Conservation (phyloP, 2,888 invertebrate species). For the Athetis lepigone region DNA sequence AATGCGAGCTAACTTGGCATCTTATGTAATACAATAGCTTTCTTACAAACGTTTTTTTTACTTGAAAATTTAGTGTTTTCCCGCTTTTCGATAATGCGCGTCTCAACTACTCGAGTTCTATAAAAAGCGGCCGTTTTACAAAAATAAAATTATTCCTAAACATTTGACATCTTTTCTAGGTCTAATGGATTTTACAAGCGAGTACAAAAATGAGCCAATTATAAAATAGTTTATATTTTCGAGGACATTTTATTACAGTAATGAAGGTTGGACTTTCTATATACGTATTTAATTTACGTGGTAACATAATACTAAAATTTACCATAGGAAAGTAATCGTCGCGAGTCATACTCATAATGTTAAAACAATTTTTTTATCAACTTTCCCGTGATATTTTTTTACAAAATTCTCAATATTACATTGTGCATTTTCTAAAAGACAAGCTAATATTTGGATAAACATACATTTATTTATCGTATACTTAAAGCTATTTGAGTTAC, state of each 20-base stretch:
- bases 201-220: constrained; percentile 62
- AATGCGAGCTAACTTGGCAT: constrained; percentile 88
- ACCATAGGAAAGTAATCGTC: constrained; percentile 45
- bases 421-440: constrained; percentile 58
- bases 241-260: constrained; percentile 46
- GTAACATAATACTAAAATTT: constrained; percentile 46
- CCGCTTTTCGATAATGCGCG: constrained; percentile 78
- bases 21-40: constrained; percentile 81
- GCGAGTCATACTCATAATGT: constrained; percentile 40
- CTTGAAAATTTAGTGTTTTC: constrained; percentile 61
- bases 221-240: constrained; percentile 61
- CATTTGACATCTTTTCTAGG: constrained; percentile 33
- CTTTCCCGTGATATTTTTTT: constrained; percentile 50
- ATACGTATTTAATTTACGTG: constrained; percentile 57
- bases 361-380: constrained; percentile 19
- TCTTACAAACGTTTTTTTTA: constrained; percentile 61
- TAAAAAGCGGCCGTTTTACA: constrained; percentile 56
- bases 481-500: constrained; percentile 64
- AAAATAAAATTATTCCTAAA: constrained; percentile 64
- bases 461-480: constrained; percentile 48
- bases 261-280: constrained; percentile 56
- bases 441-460: constrained; percentile 59
- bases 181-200: constrained; percentile 38
- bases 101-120: constrained; percentile 55
- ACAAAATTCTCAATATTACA: constrained; percentile 41